Evolutionary conservation across 2,797 vertebrate genomes (phyloP), one percentile per base, ranked within the genome.

Genomic region (Liparis tanakae): DNA sequence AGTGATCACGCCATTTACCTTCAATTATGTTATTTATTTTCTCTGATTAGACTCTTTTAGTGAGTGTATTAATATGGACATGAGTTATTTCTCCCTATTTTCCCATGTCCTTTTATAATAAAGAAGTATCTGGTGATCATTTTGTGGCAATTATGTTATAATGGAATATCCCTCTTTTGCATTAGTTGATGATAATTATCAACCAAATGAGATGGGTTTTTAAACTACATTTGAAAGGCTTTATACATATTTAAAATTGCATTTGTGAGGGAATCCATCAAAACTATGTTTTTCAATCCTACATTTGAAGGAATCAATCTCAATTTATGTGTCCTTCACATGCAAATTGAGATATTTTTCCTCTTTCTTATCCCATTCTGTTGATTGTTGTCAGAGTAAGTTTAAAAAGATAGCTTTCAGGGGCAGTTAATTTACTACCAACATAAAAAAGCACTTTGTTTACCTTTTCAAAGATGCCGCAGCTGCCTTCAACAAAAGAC

Each of bases 381-480:
- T 44, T 30, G 39, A 30, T 44, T 44, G 10, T 44, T 61, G 61
- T 41, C 25, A 80, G 72, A 76, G 36, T 33, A 67, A 57, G 72
- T 70, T 10, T 1, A 71, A 81, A 81, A 75, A 73, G 67, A 80
- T 76, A 53, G 70, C 66, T 64, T 82, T 82, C 57, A 83, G 76
- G 85, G 64, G 56, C 67, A 80, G 78, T 64, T 85, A 85, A 80
- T 88, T 87, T 86, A 83, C 65, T 80, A 65, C 62, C 5, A 65
- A 78, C 72, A 87, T 86, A 89, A 86, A 86, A 41, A 33, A 25
- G 48, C 62, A 56, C 44, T 70, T 70, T 70, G 70, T 65, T 56
- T 18, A 43, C 6, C 10, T 67, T 70, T 63, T 85, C 33, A 79
- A 81, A 74, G 65, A 74, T 65, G 69, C 66, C 3, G 17, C 70